Percentiles rank a stretch among this genome's conserved stretches.
Evolutionary conservation across 2,797 vertebrate species (phyloP).

Genomic region (Hirundo rustica): DNA sequence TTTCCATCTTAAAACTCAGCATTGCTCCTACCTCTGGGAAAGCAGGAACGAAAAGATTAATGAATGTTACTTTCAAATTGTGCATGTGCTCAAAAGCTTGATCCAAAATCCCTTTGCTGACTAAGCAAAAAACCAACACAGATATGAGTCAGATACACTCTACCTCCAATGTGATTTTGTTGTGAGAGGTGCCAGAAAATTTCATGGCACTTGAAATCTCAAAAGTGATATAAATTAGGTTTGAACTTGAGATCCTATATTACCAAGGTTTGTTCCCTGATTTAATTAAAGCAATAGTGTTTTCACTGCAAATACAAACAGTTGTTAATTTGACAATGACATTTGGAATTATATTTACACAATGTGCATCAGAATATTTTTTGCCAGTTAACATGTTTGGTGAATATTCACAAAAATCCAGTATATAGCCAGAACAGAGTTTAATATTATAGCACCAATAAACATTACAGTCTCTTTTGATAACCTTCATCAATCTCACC

Average conservation of each 20-base stretch:
- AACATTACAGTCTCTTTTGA: not conserved
- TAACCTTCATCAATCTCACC: not conserved
- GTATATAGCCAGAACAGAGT: not conserved
- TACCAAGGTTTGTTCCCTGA: not conserved
- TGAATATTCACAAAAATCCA: not conserved
- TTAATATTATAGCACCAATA: not conserved
- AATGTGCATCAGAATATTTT: not conserved
- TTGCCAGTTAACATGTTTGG: not conserved
- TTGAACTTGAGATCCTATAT: not conserved
- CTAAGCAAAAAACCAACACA: not conserved
- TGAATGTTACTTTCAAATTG: not conserved
- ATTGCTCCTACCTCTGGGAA: not conserved
- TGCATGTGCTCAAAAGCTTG: not conserved
- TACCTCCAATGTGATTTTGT: not conserved
- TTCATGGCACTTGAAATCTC: not conserved
- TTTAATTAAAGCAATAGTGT: not conserved
- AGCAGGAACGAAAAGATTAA: constrained; percentile 27
- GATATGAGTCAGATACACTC: not conserved
- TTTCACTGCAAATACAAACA: not conserved
- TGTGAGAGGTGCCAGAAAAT: not conserved
- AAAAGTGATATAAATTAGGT: not conserved
- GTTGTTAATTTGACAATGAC: not conserved
- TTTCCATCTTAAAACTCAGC: not conserved
- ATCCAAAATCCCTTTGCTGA: constrained; percentile 7
- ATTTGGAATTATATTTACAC: not conserved